Conservation (phyloP, 2,797 vertebrate species). For the Eleutherodactylus coqui region DNA sequence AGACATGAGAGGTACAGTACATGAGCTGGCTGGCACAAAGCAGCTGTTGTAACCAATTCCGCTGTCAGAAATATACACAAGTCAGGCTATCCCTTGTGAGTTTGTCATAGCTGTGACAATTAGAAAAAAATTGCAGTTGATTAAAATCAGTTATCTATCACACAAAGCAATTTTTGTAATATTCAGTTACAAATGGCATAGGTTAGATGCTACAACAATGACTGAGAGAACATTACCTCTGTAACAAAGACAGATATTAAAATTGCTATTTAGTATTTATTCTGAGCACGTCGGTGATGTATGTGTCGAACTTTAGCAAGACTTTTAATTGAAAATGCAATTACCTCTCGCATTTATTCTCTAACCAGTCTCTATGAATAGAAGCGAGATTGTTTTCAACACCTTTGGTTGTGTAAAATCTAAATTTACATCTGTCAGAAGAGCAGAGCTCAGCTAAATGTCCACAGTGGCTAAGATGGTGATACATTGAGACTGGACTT, state of each 20-base stretch:
- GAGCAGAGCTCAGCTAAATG: neutral
- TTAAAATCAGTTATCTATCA: conserved; percentile 80
- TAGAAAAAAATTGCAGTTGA: conserved; percentile 87
- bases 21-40: conserved; percentile 88
- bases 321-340: conserved; percentile 59
- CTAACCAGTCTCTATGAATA: conserved; percentile 34
- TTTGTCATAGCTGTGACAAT: conserved; percentile 83
- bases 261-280: conserved; percentile 41
- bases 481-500: neutral
- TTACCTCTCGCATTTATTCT: conserved; percentile 48
- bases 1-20: conserved; percentile 91
- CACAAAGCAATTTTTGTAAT: conserved; percentile 64
- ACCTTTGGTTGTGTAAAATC: conserved; percentile 23
- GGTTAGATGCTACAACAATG: conserved; percentile 58
- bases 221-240: conserved; percentile 45
- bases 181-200: conserved; percentile 54
- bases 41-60: conserved; percentile 93
- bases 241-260: conserved; percentile 44
- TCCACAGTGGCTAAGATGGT: neutral
- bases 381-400: conserved; percentile 40
- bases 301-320: conserved; percentile 44
- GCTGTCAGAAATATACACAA: conserved; percentile 92
- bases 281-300: conserved; percentile 37
- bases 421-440: conserved; percentile 29
- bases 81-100: conserved; percentile 90